Evolutionary conservation across 2,797 vertebrate genomes (phyloP), one percentile per base, ranked within the genome.

Genomic region (Danio aesculapii): DNA sequence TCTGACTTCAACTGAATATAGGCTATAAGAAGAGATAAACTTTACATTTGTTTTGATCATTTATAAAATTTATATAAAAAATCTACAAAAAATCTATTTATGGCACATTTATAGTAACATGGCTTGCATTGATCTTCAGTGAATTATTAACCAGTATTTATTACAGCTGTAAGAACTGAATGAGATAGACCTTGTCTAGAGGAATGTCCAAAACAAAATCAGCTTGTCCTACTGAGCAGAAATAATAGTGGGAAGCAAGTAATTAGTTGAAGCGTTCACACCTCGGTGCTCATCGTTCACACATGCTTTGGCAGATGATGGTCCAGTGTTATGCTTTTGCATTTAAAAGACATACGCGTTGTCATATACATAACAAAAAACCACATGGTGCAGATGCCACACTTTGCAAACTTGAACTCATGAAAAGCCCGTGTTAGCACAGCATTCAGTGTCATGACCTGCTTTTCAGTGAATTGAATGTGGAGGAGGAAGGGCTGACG

Each of bases 381-480:
- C 59, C 68, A 72, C 19, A 79, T 71, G 77, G 77, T 44, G 62
- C 79, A 74, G 62, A 81, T 81, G 71, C 62, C 79, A 75, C 70
- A 75, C 79, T 66, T 81, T 58, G 12, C 53, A 67, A 75, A 81
- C 79, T 81, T 81, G 70, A 81, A 74, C 69, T 55, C 49, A 16
- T 58, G n/a, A 72, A 55, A 66, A 62, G 44, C 74, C 61, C 58
- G 66, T 59, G 62, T 16, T 49, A 55, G 50, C 11, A 16, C 49
- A 72, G 58, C 68, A 17, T 44, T 46, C 41, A 21, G 53, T 67
- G 71, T 67, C 71, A 44, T 43, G 71, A 74, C 62, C 62, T 67
- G 43, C 62, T 74, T 57, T 72, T 80, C 59, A 73, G 58, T n/a
- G 13, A 7, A 7, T 1, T 70, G 68, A 71, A 71, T 72, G 53